Percentiles rank a stretch among this genome's conserved stretches.
Evolutionary conservation across 2,888 invertebrate genomes (phyloP).

Genomic region (Tenthredo scrophulariae): DNA sequence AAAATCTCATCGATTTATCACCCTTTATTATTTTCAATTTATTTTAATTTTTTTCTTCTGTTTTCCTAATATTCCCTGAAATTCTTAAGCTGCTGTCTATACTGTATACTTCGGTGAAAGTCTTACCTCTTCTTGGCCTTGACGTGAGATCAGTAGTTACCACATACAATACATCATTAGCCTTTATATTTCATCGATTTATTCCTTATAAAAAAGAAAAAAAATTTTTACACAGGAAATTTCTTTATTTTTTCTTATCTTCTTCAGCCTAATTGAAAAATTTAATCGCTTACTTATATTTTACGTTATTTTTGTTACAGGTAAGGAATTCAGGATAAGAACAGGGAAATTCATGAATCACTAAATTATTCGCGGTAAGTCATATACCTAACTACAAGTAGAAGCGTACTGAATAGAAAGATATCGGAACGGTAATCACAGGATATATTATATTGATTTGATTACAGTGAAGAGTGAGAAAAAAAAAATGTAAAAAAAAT

Average conservation of each 20-base stretch:
- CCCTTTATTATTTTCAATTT: not conserved
- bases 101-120: not conserved
- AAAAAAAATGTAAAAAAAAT: not conserved
- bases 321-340: constrained; percentile 33
- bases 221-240: not conserved
- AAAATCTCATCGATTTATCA: not conserved
- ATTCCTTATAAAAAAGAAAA: not conserved
- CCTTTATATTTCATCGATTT: not conserved
- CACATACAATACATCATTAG: not conserved
- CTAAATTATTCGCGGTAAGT: not conserved
- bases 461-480: not conserved
- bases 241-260: not conserved
- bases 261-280: not conserved
- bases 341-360: constrained; percentile 29
- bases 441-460: not conserved
- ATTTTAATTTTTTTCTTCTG: not conserved
- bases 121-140: constrained; percentile 10
- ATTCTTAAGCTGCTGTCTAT: not conserved
- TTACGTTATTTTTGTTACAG: constrained; percentile 22
- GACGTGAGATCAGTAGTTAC: constrained; percentile 1
- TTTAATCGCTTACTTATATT: not conserved
- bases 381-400: not conserved
- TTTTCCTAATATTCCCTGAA: not conserved
- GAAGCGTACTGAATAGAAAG: not conserved
- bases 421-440: not conserved